These are phyloP conservation scores for Euproctis similis DNA, from an alignment of 2,888 invertebrate genomes.

Conservation along the genomic window DNA sequence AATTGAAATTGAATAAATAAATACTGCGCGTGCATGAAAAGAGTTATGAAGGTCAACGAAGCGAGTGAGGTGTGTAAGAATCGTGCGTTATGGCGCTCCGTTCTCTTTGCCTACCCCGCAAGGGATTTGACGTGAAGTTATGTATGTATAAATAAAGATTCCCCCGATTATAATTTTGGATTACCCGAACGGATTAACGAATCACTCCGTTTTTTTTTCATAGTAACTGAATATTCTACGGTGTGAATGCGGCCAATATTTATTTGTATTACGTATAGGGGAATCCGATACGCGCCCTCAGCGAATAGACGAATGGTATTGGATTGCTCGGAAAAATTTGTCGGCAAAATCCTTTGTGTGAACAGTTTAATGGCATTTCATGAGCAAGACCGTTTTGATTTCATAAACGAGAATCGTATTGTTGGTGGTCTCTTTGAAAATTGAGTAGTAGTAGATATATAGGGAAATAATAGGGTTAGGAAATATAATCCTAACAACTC, in stretches of 20 bases:
- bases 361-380: constrained; percentile 24
- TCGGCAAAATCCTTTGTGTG: constrained; percentile 35
- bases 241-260: constrained; percentile 44
- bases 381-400: constrained; percentile 23
- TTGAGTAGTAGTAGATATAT: constrained; percentile 6
- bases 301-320: constrained; percentile 42
- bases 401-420: constrained; percentile 24
- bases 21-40: no score
- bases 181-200: no score
- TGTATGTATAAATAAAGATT: no score
- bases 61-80: no score
- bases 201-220: not conserved
- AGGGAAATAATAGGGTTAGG: no score
- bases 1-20: no score
- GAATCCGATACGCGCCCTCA: constrained; percentile 50
- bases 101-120: no score
- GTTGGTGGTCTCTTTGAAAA: constrained; percentile 19
- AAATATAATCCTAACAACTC: no score
- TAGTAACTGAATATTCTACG: constrained; percentile 11
- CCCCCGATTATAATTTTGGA: no score
- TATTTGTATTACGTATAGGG: constrained; percentile 48
- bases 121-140: no score
- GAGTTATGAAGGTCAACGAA: no score
- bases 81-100: no score
- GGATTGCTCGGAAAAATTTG: constrained; percentile 42